Evolutionary conservation across 2,888 invertebrate genomes (phyloP).

Genomic region (Athalia cordata): DNA sequence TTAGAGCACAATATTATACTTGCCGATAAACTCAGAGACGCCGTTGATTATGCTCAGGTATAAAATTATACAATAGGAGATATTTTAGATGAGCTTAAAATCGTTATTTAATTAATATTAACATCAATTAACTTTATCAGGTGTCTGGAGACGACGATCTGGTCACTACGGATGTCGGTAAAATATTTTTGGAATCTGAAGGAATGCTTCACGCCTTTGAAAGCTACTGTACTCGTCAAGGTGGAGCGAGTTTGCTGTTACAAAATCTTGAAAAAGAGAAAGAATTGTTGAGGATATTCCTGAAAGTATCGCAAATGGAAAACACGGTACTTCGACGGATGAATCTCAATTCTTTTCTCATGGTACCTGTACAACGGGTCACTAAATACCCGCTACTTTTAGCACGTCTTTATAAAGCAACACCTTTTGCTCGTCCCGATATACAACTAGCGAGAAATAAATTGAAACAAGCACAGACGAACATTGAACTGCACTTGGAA

Average conservation of each 20-base stretch:
- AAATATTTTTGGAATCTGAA: constrained; percentile 91
- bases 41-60: constrained; percentile 85
- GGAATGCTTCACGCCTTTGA: constrained; percentile 96
- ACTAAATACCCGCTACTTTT: constrained; percentile 96
- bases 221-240: constrained; percentile 95
- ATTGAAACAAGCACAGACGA: constrained; percentile 90
- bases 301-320: constrained; percentile 97
- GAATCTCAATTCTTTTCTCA: constrained; percentile 98
- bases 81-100: constrained; percentile 53
- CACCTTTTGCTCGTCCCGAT: constrained; percentile 81
- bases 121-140: constrained; percentile 51
- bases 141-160: constrained; percentile 81
- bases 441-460: constrained; percentile 88
- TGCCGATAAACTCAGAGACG: constrained; percentile 89
- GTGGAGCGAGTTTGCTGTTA: constrained; percentile 89
- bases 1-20: constrained; percentile 91
- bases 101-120: not conserved
- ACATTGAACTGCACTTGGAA: constrained; percentile 93
- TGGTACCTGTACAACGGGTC: constrained; percentile 98
- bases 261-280: constrained; percentile 96
- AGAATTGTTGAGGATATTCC: constrained; percentile 93
- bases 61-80: constrained; percentile 43
- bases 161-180: constrained; percentile 91
- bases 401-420: constrained; percentile 92
- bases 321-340: constrained; percentile 93